Conservation (phyloP, 2,797 vertebrate species). For the Chelidonichthys spinosus region DNA sequence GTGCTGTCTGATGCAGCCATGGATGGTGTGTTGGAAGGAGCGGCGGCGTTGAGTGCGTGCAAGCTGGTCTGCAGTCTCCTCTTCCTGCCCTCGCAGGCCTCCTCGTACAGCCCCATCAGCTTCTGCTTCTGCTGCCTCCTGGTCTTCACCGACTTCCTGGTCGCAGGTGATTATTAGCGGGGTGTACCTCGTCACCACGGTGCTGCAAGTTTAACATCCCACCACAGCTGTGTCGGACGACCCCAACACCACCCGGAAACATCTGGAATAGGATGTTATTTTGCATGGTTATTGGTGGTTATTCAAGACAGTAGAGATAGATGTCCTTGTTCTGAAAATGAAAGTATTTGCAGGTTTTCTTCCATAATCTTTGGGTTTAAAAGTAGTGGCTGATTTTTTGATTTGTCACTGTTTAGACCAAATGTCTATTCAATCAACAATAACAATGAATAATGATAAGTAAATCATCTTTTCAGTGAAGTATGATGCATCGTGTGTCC, state of each 20-base stretch:
- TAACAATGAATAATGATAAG: background rate
- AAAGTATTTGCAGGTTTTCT: background rate
- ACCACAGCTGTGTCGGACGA: background rate
- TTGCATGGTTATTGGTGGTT: no score
- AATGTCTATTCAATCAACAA: background rate
- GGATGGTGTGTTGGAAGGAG: constrained; percentile 79
- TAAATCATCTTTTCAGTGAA: background rate
- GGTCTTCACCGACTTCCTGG: constrained; percentile 84
- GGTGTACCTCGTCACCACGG: background rate
- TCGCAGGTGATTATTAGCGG: constrained; percentile 76
- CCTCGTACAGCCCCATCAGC: constrained; percentile 68
- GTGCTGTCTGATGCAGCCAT: constrained; percentile 66
- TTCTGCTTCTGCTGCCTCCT: constrained; percentile 84
- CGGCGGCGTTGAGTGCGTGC: constrained; percentile 67
- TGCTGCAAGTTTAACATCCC: background rate
- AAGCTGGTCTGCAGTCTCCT: constrained; percentile 79
- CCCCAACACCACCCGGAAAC: background rate
- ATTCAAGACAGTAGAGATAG: background rate
- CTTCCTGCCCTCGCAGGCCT: constrained; percentile 64
- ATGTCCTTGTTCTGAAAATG: background rate
- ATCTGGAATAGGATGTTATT: background rate
- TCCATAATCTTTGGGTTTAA: background rate
- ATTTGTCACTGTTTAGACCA: background rate
- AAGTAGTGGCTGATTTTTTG: background rate
- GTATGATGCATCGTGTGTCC: background rate